Conservation (phyloP, 2,113 vertebrate species). For the Percina caprodes region DNA sequence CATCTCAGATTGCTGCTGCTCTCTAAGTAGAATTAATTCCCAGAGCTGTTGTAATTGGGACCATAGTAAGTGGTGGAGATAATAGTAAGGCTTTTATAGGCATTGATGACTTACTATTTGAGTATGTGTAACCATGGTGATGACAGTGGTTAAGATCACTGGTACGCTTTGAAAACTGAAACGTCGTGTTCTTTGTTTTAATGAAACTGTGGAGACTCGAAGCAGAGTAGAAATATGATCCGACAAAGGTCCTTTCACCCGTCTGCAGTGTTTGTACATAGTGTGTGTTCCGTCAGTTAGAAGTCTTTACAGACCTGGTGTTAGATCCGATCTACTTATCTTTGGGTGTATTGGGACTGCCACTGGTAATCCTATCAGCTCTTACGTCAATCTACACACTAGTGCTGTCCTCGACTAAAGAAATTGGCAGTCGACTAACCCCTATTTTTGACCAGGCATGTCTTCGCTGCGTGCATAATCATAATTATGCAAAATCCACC, state of each 20-base stretch:
- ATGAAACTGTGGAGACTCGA: constrained; percentile 3
- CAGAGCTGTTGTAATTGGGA: constrained; percentile 59
- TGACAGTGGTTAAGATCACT: constrained; percentile 35
- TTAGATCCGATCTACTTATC: neutral
- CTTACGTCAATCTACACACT: neutral
- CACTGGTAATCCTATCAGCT: neutral
- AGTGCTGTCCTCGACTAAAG: too few relatives aligned
- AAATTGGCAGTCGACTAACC: too few relatives aligned
- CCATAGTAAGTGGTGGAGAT: constrained; percentile 54
- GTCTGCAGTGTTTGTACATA: too few relatives aligned
- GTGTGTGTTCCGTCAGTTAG: neutral
- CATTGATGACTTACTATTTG: constrained; percentile 36
- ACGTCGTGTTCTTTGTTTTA: constrained; percentile 26
- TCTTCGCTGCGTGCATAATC: too few relatives aligned
- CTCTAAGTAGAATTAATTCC: constrained; percentile 60
- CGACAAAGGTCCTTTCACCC: too few relatives aligned
- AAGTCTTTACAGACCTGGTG: neutral
- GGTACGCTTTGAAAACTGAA: neutral
- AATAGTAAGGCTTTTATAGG: constrained; percentile 42
- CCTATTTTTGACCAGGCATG: too few relatives aligned
- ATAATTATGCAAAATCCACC: too few relatives aligned
- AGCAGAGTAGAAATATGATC: neutral
- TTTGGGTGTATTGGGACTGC: neutral
- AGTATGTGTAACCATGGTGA: constrained; percentile 52
- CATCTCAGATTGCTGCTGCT: constrained; percentile 43